These are phyloP conservation scores for Coilia nasus DNA, from an alignment of 2,797 vertebrate species.

Conservation along the genomic window DNA sequence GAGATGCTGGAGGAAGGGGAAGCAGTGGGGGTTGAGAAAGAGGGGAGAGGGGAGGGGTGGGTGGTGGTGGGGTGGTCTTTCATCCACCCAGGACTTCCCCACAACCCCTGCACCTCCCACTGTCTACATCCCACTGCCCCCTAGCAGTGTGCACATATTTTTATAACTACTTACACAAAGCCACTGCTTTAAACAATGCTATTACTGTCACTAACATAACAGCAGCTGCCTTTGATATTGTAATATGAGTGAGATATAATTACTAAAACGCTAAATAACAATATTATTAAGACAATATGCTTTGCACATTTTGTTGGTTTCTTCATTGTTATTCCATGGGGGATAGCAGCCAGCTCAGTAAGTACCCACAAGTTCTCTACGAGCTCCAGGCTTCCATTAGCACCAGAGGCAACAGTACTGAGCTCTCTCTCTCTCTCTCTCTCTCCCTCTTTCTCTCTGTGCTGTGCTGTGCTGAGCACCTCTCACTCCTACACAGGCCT, in stretches of 20 bases:
- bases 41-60: too few species aligned
- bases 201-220: neutral
- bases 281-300: neutral
- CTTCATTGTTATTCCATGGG: slow-evolving; percentile 18
- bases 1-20: neutral
- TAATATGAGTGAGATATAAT: neutral
- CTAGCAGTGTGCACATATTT: neutral
- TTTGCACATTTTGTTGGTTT: neutral
- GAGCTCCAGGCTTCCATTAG: slow-evolving; percentile 8
- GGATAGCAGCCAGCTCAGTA: neutral
- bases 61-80: neutral
- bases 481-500: slow-evolving; percentile 19
- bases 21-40: neutral
- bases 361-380: slow-evolving; percentile 11
- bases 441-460: neutral
- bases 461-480: slow-evolving; percentile 6
- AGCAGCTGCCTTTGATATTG: neutral
- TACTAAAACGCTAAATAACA: neutral
- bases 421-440: neutral
- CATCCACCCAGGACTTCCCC: slow-evolving; percentile 8
- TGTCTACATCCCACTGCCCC: neutral
- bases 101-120: neutral
- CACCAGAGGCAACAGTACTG: neutral
- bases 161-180: neutral
- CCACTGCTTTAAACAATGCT: neutral